These are phyloP conservation scores for Agrotis puta DNA, from an alignment of 2,888 invertebrate species.

Conservation along the genomic window DNA sequence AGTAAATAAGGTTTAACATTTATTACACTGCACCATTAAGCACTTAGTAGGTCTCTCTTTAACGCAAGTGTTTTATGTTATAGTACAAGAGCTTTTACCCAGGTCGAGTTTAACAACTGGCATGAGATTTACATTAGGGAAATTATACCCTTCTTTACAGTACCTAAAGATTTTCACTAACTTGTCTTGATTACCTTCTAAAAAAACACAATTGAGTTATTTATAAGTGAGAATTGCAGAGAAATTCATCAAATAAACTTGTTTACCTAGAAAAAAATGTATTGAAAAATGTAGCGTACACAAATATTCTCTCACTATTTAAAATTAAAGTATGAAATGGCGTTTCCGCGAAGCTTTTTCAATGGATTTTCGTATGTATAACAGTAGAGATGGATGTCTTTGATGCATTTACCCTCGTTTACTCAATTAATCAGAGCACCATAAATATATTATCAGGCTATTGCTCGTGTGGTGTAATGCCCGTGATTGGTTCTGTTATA, in stretches of 20 bases:
- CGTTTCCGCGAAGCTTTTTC: neutral
- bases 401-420: constrained; percentile 27
- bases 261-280: neutral
- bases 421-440: constrained; percentile 40
- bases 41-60: neutral
- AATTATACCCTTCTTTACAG: neutral
- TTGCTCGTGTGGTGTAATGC: constrained; percentile 67
- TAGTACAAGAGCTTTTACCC: constrained; percentile 12
- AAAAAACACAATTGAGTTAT: neutral
- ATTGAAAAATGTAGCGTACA: neutral
- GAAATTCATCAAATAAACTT: neutral
- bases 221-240: neutral
- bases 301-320: neutral
- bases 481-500: constrained; percentile 70
- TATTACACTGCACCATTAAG: neutral
- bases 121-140: neutral
- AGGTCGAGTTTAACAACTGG: constrained; percentile 12
- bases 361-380: neutral
- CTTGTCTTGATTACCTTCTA: neutral
- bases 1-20: neutral
- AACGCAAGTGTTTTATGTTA: neutral
- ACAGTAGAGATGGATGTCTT: constrained; percentile 4
- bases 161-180: neutral
- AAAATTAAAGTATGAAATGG: neutral
- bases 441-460: constrained; percentile 59